These are phyloP conservation scores for Phengaris arion DNA, from an alignment of 2,888 invertebrate genomes.

Conservation along the genomic window DNA sequence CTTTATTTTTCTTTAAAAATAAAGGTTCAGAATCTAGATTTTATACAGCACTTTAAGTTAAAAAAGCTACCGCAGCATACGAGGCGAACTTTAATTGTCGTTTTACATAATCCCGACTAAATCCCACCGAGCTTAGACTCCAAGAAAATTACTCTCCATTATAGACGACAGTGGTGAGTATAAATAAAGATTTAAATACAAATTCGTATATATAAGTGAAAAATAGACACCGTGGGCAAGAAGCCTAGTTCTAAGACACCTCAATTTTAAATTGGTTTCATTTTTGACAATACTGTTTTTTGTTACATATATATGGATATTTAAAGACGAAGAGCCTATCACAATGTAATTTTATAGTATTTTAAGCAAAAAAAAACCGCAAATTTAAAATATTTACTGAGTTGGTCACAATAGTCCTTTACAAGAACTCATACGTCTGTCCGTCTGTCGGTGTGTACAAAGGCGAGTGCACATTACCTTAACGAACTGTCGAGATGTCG, in stretches of 20 bases:
- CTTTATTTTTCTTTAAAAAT: not conserved
- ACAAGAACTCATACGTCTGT: slow-evolving; percentile 42
- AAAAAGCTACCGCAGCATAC: slow-evolving; percentile 10
- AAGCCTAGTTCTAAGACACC: too few relatives aligned
- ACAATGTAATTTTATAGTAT: too few relatives aligned
- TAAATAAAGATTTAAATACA: slow-evolving; percentile 21
- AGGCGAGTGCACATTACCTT: slow-evolving; percentile 69
- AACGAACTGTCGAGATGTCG: slow-evolving; percentile 78
- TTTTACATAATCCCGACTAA: slow-evolving; percentile 9
- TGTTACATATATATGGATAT: too few relatives aligned
- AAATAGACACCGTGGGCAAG: not conserved
- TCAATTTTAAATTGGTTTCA: too few relatives aligned
- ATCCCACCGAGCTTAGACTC: slow-evolving; percentile 16
- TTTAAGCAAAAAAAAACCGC: too few relatives aligned
- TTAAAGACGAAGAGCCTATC: too few relatives aligned
- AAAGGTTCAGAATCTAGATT: slow-evolving; percentile 7
- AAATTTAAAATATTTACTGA: too few relatives aligned
- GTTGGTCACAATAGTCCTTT: not conserved
- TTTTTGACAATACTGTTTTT: too few relatives aligned
- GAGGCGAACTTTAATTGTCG: slow-evolving; percentile 17
- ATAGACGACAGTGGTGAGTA: slow-evolving; percentile 8
- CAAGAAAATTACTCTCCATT: slow-evolving; percentile 19
- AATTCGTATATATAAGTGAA: not conserved
- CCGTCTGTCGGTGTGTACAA: slow-evolving; percentile 51
- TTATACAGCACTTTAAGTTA: slow-evolving; percentile 7